Evolutionary conservation across 2,797 vertebrate genomes (phyloP).

Genomic region (Carcharodon carcharias): DNA sequence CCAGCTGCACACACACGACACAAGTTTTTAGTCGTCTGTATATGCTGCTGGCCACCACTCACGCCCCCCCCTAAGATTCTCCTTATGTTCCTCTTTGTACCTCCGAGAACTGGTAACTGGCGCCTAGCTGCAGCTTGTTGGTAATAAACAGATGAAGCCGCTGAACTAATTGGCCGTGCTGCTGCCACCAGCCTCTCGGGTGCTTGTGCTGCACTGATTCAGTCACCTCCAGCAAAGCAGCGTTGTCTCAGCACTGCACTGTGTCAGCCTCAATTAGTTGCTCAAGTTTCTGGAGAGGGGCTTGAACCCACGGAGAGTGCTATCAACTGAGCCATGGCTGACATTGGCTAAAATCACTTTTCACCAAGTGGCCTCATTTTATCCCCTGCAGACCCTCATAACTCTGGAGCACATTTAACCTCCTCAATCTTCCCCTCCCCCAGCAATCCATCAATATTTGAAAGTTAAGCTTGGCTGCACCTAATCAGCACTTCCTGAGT

Average conservation of each 20-base stretch:
- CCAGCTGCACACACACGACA: neutral
- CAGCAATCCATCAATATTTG: neutral
- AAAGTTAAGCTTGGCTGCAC: neutral
- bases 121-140: too few species aligned
- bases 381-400: neutral
- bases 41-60: neutral
- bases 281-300: neutral
- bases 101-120: neutral
- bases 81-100: neutral
- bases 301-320: neutral
- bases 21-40: neutral
- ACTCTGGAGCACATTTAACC: neutral
- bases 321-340: neutral
- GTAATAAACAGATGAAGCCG: neutral
- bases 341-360: neutral
- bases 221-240: neutral
- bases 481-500: neutral
- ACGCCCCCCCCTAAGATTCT: neutral
- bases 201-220: neutral
- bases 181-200: neutral
- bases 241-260: neutral
- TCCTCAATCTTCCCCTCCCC: neutral
- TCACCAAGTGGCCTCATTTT: neutral
- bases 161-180: neutral
- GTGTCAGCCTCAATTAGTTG: neutral